Conservation (phyloP, 2,888 invertebrate genomes). For the Oithona nana region DNA sequence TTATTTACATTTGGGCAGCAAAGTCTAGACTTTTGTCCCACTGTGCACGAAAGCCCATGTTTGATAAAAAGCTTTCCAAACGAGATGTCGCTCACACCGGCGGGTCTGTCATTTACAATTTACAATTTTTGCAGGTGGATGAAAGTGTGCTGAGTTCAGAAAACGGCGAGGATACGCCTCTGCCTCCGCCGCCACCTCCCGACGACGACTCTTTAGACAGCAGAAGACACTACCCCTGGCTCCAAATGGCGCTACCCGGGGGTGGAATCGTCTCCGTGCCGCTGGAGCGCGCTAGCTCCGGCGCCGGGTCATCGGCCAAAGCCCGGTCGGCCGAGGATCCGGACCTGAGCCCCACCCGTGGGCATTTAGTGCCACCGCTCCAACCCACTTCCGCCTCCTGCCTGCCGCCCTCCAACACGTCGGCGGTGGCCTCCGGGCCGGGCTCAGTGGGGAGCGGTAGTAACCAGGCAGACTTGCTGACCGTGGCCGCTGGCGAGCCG, state of each 20-base stretch:
- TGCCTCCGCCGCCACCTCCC: not conserved
- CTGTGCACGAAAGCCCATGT: too few species aligned
- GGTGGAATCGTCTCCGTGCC: slow-evolving; percentile 16
- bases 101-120: too few species aligned
- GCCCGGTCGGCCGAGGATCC: not conserved
- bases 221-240: slow-evolving; percentile 14
- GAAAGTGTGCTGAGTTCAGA: slow-evolving; percentile 13
- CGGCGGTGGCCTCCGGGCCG: not conserved
- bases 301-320: not conserved
- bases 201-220: not conserved
- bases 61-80: too few species aligned
- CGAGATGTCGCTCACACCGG: too few species aligned
- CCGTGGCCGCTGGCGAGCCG: slow-evolving; percentile 3
- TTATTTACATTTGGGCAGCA: too few species aligned
- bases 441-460: not conserved
- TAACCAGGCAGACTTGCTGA: not conserved
- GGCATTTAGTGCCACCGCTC: not conserved
- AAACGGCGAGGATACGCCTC: not conserved
- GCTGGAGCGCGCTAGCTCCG: not conserved
- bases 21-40: too few species aligned
- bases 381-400: not conserved
- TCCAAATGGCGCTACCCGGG: slow-evolving; percentile 15
- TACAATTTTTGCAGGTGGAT: slow-evolving; percentile 8
- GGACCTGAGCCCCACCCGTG: too few species aligned
- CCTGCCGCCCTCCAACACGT: not conserved